These are phyloP conservation scores for Coluber constrictor DNA, from an alignment of 2,797 vertebrate genomes.

Conservation along the genomic window DNA sequence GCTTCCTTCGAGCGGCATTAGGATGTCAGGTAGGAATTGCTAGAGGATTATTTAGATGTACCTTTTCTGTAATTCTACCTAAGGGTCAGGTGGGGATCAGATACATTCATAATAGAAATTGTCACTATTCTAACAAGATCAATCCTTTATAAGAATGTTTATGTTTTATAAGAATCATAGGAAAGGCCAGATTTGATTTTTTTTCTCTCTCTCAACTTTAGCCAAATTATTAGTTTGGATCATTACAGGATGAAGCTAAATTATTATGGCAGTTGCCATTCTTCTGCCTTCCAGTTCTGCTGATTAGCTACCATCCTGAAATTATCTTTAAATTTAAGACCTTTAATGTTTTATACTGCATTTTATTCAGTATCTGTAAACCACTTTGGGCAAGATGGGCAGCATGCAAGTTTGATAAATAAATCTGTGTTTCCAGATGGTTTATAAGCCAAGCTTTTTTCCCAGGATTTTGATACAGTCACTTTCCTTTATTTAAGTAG, in stretches of 20 bases:
- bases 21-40: conserved; percentile 87
- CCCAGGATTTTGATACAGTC: background rate
- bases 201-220: background rate
- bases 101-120: background rate
- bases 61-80: background rate
- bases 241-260: background rate
- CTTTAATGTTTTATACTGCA: background rate
- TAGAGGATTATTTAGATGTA: accelerated
- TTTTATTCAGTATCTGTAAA: background rate
- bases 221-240: background rate
- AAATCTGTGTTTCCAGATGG: background rate
- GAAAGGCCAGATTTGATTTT: background rate
- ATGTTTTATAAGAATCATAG: background rate
- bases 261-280: background rate
- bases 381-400: background rate
- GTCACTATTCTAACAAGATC: background rate
- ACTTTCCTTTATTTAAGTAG: background rate
- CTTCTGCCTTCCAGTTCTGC: background rate
- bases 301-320: background rate
- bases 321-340: background rate
- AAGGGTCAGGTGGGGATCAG: background rate
- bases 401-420: background rate
- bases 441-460: background rate
- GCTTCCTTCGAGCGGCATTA: conserved; percentile 91
- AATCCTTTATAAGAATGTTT: background rate